These are phyloP conservation scores for Enteromius unitaeniatus DNA, from an alignment of 2,797 vertebrate species.

Conservation along the genomic window DNA sequence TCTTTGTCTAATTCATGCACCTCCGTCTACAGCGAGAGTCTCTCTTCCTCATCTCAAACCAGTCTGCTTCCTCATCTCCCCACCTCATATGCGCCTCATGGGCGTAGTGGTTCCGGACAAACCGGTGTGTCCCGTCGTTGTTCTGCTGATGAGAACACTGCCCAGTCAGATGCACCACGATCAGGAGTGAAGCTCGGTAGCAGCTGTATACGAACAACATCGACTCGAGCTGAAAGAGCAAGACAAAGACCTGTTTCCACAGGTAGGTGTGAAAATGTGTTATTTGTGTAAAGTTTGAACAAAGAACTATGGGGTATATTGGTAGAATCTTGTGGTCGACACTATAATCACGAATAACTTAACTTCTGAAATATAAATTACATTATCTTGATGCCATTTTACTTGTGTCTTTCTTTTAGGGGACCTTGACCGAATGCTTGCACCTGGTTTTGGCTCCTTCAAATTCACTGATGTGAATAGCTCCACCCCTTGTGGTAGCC, in stretches of 20 bases:
- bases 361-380: not conserved
- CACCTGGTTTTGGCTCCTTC: conserved; percentile 70
- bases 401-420: conserved; percentile 73
- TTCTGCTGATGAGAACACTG: conserved; percentile 86
- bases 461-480: conserved; percentile 70
- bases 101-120: conserved; percentile 54
- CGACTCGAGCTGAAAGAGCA: conserved; percentile 68
- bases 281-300: not conserved
- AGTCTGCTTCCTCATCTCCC: conserved; percentile 75
- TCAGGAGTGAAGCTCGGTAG: conserved; percentile 75
- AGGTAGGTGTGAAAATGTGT: conserved; percentile 75
- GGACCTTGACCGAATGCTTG: conserved; percentile 85
- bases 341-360: not conserved
- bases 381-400: conserved; percentile 23
- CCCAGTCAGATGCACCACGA: conserved; percentile 75
- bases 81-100: conserved; percentile 66
- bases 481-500: conserved; percentile 65
- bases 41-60: conserved; percentile 82
- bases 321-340: not conserved
- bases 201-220: conserved; percentile 72
- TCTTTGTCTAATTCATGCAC: conserved; percentile 94
- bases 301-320: not conserved
- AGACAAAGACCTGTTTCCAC: conserved; percentile 91
- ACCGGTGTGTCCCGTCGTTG: conserved; percentile 78
- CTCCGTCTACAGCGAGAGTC: conserved; percentile 90